These are phyloP conservation scores for Conops quadrifasciatus DNA, from an alignment of 2,888 invertebrate species.

Conservation along the genomic window DNA sequence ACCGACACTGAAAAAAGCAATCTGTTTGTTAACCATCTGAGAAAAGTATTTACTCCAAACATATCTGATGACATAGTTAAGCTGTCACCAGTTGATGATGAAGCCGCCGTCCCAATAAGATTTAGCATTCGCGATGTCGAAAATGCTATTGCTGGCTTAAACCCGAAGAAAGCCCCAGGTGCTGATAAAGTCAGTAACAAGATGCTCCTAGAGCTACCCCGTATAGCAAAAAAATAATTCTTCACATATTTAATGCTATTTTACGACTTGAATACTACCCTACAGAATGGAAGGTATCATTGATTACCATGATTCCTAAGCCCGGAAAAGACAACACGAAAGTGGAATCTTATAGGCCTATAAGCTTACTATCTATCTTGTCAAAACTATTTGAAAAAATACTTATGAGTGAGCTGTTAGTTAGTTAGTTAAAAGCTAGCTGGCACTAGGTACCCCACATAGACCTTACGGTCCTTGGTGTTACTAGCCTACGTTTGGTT, in stretches of 20 bases:
- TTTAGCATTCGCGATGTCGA: conserved; percentile 3
- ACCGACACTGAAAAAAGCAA: neutral
- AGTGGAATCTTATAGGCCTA: too few relatives aligned
- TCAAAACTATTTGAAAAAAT: too few relatives aligned
- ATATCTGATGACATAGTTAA: neutral
- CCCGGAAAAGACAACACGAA: too few relatives aligned
- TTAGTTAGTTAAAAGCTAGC: too few relatives aligned
- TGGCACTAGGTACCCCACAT: too few relatives aligned
- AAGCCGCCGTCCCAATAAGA: neutral
- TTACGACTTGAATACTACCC: too few relatives aligned
- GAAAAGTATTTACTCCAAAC: conserved; percentile 7
- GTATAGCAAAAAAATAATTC: conserved; percentile 5
- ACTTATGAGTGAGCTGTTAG: too few relatives aligned
- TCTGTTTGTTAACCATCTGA: conserved; percentile 3
- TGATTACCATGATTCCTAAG: too few relatives aligned
- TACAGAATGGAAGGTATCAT: too few relatives aligned
- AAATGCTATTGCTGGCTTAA: conserved; percentile 1
- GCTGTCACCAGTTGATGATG: neutral
- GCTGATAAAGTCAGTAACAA: conserved; percentile 10
- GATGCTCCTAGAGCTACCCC: neutral
- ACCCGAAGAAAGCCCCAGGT: neutral
- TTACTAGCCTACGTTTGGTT: too few relatives aligned
- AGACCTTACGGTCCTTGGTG: too few relatives aligned
- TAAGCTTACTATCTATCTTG: too few relatives aligned
- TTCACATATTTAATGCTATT: conserved; percentile 1